A percentile compares a stretch with the other conserved stretches of the same genome.
Evolutionary conservation across 1,140 invertebrate genomes (phyloP).

Genomic region (Rhagoletis pomonella): DNA sequence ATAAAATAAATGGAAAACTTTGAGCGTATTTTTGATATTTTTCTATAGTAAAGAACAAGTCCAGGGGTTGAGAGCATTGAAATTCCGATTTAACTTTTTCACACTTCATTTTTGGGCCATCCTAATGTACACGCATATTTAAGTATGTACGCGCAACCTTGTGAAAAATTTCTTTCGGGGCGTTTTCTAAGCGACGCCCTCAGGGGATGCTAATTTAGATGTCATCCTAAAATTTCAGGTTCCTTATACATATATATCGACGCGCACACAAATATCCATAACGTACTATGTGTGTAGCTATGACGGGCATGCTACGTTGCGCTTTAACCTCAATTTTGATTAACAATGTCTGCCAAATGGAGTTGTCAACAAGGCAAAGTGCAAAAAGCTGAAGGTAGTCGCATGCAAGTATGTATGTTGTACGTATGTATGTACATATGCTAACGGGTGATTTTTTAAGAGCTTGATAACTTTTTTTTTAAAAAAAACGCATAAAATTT

Average conservation of each 20-base stretch:
- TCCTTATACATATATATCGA: not conserved
- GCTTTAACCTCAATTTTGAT: slow-evolving; percentile 71
- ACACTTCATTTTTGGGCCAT: not conserved
- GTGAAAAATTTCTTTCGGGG: slow-evolving; percentile 10
- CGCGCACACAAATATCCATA: not conserved
- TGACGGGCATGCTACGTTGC: slow-evolving; percentile 13
- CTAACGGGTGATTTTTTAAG: no score
- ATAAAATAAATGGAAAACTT: no score
- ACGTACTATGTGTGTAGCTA: not conserved
- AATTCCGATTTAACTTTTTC: no score
- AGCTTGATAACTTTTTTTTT: no score
- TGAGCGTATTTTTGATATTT: no score
- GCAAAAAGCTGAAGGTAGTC: not conserved
- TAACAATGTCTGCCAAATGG: slow-evolving; percentile 71
- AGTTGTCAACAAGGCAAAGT: slow-evolving; percentile 64
- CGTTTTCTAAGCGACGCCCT: slow-evolving; percentile 16
- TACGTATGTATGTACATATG: no score
- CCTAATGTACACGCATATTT: not conserved
- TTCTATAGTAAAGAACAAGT: no score
- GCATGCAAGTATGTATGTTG: no score
- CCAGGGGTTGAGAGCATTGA: no score
- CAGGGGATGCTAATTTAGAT: slow-evolving; percentile 45
- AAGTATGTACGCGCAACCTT: not conserved
- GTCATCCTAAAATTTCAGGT: slow-evolving; percentile 19
- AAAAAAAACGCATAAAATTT: no score